phyloP scores from a whole-genome alignment of 2,113 vertebrate genomes.

The Channa maculata region DNA sequence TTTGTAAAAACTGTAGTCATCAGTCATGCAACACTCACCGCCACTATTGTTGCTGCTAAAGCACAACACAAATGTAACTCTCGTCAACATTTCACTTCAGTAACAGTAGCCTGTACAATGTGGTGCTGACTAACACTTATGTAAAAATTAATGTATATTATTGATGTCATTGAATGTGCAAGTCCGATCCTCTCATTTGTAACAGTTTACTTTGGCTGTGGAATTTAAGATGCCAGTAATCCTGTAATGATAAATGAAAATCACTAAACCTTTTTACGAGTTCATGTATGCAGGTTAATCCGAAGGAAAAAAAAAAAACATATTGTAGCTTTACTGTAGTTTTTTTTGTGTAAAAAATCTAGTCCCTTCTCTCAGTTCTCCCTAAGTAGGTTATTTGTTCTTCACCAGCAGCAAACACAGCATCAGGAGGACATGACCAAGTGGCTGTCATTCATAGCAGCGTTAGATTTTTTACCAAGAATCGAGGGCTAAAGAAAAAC shows the following conservation, averaged over 20 bases:
- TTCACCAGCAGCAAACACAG: slow-evolving; percentile 30
- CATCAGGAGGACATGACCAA: slow-evolving; percentile 24
- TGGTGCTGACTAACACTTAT: slow-evolving; percentile 50
- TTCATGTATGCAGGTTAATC: slow-evolving; percentile 31
- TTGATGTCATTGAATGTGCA: slow-evolving; percentile 18
- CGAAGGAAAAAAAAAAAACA: no score
- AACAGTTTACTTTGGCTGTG: slow-evolving; percentile 42
- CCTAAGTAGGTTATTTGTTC: neutral
- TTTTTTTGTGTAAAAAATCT: slow-evolving; percentile 35
- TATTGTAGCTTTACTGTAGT: slow-evolving; percentile 11
- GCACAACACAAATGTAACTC: slow-evolving; percentile 42
- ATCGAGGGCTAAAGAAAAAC: slow-evolving; percentile 46
- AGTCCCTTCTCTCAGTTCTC: slow-evolving; percentile 23
- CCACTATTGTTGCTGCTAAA: slow-evolving; percentile 37
- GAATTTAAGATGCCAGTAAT: slow-evolving; percentile 24
- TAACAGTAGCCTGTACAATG: slow-evolving; percentile 63
- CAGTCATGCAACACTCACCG: slow-evolving; percentile 30
- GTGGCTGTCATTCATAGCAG: slow-evolving; percentile 57
- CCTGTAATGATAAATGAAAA: slow-evolving; percentile 12
- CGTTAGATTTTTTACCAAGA: slow-evolving; percentile 50
- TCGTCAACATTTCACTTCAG: slow-evolving; percentile 31
- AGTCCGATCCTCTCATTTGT: slow-evolving; percentile 19
- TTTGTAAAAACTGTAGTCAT: slow-evolving; percentile 41
- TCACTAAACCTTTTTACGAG: slow-evolving; percentile 4
- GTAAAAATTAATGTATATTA: slow-evolving; percentile 46